A percentile compares a stretch with the other conserved stretches of the same genome.
These are phyloP conservation scores for Pseudomyrmex sp. DNA, from an alignment of 1,140 invertebrate genomes.

Conservation along the genomic window DNA sequence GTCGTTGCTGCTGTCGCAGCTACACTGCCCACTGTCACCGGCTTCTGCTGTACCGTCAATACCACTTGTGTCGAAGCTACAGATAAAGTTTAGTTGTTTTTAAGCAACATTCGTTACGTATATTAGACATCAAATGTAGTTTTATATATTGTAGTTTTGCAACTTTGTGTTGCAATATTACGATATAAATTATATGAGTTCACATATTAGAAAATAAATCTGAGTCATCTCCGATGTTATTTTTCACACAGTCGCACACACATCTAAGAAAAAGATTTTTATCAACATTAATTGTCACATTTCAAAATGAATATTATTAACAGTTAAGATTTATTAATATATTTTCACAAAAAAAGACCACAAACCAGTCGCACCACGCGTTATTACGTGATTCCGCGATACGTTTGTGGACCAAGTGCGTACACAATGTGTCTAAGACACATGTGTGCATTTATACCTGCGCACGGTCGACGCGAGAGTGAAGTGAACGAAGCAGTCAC, in stretches of 20 bases:
- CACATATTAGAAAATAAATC: background rate
- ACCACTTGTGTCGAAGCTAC: slow-evolving; percentile 88
- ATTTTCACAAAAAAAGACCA: background rate
- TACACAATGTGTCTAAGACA: background rate
- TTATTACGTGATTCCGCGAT: background rate
- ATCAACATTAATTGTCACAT: slow-evolving; percentile 11
- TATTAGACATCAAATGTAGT: too few relatives aligned
- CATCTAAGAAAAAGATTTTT: background rate
- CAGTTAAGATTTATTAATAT: background rate
- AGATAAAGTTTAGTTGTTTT: slow-evolving; percentile 59
- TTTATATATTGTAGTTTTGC: too few relatives aligned
- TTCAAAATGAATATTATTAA: background rate
- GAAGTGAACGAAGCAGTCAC: slow-evolving; percentile 71
- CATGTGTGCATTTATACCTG: slow-evolving; percentile 48
- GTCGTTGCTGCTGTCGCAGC: slow-evolving; percentile 52
- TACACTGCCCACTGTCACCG: slow-evolving; percentile 69
- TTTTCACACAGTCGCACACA: background rate
- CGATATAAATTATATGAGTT: too few relatives aligned
- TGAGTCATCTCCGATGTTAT: background rate
- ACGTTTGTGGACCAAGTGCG: background rate
- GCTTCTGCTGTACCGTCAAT: slow-evolving; percentile 87
- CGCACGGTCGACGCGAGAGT: background rate
- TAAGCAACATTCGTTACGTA: too few relatives aligned
- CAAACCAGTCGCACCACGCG: background rate
- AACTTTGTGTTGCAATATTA: too few relatives aligned